These are phyloP conservation scores for Nomada fabriciana DNA, from an alignment of 2,888 invertebrate species.

Conservation along the genomic window DNA sequence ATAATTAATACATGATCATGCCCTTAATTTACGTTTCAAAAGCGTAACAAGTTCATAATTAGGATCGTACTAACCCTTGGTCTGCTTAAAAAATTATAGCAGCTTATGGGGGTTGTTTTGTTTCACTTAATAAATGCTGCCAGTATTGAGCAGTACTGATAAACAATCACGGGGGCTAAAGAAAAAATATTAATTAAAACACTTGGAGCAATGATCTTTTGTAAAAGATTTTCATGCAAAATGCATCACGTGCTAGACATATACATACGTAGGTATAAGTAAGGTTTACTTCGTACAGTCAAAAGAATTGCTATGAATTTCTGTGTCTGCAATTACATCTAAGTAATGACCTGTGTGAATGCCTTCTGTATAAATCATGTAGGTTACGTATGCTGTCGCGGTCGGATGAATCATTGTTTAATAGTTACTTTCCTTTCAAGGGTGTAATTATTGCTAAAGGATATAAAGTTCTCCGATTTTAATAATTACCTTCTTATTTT, in stretches of 20 bases:
- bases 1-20: no score
- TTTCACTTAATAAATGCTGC: not conserved
- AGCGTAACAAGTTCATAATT: no score
- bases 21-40: no score
- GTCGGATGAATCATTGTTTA: conserved; percentile 15
- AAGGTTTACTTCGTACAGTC: conserved; percentile 43
- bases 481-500: not conserved
- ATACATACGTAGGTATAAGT: not conserved
- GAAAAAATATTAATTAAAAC: not conserved
- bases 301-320: conserved; percentile 71
- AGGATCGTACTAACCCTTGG: no score
- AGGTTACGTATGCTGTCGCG: conserved; percentile 27
- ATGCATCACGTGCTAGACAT: not conserved
- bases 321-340: conserved; percentile 70
- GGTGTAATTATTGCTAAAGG: conserved; percentile 4
- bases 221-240: not conserved
- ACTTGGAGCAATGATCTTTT: not conserved
- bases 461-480: conserved; percentile 4
- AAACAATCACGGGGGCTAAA: not conserved
- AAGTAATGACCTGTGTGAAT: conserved; percentile 71
- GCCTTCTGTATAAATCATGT: conserved; percentile 50
- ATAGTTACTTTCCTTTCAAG: conserved; percentile 16
- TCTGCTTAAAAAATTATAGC: no score
- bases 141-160: not conserved
- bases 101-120: not conserved